A percentile compares a stretch with the other conserved stretches of the same genome.
phyloP scores from a whole-genome alignment of 2,113 vertebrate species.

The Gymnobelideus leadbeateri region DNA sequence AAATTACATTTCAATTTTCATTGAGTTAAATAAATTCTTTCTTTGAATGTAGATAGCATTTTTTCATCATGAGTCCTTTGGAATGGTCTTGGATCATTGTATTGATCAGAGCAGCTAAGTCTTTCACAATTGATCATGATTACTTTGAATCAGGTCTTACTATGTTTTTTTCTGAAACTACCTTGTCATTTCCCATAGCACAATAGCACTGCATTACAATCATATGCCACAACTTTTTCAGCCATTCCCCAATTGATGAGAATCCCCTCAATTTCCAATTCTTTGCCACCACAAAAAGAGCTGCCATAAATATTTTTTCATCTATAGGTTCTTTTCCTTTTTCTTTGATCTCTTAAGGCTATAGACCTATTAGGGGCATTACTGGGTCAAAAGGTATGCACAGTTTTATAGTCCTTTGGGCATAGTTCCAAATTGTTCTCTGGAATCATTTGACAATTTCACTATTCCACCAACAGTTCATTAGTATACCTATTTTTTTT shows the following conservation, averaged over 20 bases:
- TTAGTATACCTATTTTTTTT: neutral
- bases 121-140: neutral
- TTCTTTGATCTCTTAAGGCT: neutral
- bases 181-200: neutral
- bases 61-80: neutral
- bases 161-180: neutral
- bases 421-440: neutral
- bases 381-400: neutral
- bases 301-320: neutral
- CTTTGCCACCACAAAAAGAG: neutral
- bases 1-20: neutral
- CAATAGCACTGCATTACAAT: neutral
- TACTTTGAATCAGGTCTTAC: neutral
- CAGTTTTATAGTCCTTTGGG: neutral
- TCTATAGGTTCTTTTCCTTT: neutral
- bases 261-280: neutral
- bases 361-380: neutral
- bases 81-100: neutral
- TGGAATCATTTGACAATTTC: neutral
- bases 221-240: neutral
- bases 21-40: neutral
- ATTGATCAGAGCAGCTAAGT: neutral
- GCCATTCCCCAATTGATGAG: neutral
- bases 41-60: neutral
- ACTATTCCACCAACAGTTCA: neutral